Percentiles rank a stretch among this genome's conserved stretches.
phyloP scores from a whole-genome alignment of 2,888 invertebrate genomes.

The Euzetes globulus region DNA sequence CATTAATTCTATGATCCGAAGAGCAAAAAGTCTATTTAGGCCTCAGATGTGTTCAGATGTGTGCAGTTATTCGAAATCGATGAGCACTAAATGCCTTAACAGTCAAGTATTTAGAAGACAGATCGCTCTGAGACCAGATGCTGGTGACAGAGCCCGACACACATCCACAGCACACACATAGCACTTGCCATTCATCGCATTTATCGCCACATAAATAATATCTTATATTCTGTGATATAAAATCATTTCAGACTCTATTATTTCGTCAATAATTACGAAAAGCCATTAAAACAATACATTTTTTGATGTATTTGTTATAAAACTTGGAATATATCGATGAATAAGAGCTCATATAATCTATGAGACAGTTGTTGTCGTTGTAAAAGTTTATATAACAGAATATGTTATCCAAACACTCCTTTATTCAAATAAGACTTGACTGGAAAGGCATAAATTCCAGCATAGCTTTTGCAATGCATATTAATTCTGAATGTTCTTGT shows the following conservation, averaged over 20 bases:
- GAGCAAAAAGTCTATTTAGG: constrained; percentile 2
- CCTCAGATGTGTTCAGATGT: background rate
- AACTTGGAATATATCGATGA: background rate
- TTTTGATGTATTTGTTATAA: background rate
- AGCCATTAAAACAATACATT: background rate
- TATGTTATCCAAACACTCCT: background rate
- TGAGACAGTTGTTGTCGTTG: background rate
- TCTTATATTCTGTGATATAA: background rate
- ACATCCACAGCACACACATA: background rate
- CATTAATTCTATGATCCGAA: constrained; percentile 3
- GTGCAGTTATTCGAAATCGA: constrained; percentile 13
- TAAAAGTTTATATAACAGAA: background rate
- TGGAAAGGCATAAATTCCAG: no score
- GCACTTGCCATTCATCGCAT: constrained; percentile 3
- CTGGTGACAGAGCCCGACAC: background rate
- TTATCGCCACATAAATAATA: background rate
- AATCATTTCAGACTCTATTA: background rate
- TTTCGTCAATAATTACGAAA: background rate
- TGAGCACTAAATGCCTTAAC: constrained; percentile 18
- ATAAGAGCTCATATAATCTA: background rate
- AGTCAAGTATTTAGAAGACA: constrained; percentile 19
- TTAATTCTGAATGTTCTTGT: no score
- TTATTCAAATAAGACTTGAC: no score
- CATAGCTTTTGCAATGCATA: no score
- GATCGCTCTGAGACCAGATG: constrained; percentile 14